Base-by-base conservation (phyloP, 2,888 invertebrate species). In the Yponomeuta plumbellus region DNA sequence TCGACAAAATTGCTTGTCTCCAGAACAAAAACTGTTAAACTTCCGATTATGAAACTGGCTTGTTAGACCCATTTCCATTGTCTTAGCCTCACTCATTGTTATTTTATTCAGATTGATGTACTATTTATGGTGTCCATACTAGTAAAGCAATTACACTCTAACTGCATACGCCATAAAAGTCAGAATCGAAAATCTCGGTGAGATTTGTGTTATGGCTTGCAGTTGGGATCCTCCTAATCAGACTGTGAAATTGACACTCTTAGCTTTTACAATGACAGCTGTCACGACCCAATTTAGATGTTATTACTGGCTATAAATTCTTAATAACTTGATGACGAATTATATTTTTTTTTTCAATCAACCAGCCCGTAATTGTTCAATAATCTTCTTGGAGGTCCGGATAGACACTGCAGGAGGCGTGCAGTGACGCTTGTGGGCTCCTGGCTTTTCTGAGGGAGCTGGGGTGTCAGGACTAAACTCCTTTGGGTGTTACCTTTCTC, bases 211-310 rank as follows among this genome's bases (percentile, higher is more conserved):
- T 52, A 52, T 17, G 44, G 44, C n/a, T 21, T 20, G 13, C 11
- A 58, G 22, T 58, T 58, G 1, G 11, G n/a, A 8, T 58, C 6
- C n/a, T 58, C 58, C 11, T 3, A 58, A 58, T 58, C 22, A 58
- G 58, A 64, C 40, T 44, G 40, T 64, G 64, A 23, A 64, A 64
- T 52, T 64, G 52, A 21, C 56, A 56, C 21, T 21, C 17, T 44
- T 44, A 2, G 44, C 44, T 52, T 17, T 52, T 52, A 52, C 44
- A 17, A 52, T 52, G 44, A 52, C 17, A 52, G 44, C 44, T 17
- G 44, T 52, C 13, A 52, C 13, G 44, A 52, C 44, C 44, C 5
- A 52, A 52, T 52, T 52, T 52, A 52, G 44, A 17, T 52, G 44
- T 52, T 52, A 5, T 52, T 52, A 17, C 34, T 34, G 34, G 34